phyloP scores from a whole-genome alignment of 2,888 invertebrate genomes.

The Agapostemon virescens region DNA sequence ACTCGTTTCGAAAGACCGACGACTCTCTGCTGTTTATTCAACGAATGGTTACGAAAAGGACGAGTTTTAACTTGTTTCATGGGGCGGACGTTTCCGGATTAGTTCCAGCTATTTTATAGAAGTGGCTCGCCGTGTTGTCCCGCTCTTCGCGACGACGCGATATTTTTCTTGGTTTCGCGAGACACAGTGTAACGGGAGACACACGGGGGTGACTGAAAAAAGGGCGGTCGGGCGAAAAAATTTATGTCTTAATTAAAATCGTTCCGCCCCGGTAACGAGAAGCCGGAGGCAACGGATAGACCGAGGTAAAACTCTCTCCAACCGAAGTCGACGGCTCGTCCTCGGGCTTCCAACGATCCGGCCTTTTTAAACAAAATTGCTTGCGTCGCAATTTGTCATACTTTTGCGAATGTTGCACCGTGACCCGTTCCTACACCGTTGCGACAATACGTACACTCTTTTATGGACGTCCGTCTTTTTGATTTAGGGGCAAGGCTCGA shows the following conservation, averaged over 20 bases:
- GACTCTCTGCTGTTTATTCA: no score
- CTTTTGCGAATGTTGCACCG: not conserved
- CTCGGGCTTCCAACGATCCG: not conserved
- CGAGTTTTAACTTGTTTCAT: no score
- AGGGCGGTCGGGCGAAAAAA: slow-evolving; percentile 3
- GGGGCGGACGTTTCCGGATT: no score
- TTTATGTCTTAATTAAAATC: slow-evolving; percentile 24
- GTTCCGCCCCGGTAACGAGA: not conserved
- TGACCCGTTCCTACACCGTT: not conserved
- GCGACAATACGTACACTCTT: not conserved
- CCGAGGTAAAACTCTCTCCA: not conserved
- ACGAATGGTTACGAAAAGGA: no score
- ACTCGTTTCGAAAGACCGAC: no score
- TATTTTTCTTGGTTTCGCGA: slow-evolving; percentile 19
- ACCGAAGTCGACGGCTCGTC: not conserved
- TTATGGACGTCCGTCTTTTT: not conserved
- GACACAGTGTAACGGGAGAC: not conserved
- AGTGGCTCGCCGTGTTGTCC: not conserved
- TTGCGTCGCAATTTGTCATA: not conserved
- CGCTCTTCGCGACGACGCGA: slow-evolving; percentile 7
- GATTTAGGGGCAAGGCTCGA: not conserved
- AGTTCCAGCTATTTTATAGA: no score
- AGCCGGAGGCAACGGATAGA: not conserved
- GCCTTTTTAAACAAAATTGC: not conserved
- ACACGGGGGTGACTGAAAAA: slow-evolving; percentile 1